Evolutionary conservation across 53 echinoderm and acorn worm genomes (phyloP).

Genomic region (Stichopus horrens): DNA sequence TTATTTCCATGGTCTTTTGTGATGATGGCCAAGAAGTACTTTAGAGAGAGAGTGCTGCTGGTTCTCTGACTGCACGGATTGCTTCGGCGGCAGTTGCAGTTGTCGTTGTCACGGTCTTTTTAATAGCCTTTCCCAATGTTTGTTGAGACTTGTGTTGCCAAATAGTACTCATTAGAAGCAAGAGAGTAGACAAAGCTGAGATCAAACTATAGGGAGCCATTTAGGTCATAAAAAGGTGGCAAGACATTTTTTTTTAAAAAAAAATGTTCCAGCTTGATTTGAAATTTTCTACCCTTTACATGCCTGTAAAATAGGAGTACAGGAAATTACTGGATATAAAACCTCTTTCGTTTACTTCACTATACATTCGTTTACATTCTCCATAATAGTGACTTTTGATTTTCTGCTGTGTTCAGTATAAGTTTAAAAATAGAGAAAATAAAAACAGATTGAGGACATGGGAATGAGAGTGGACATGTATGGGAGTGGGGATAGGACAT

Average conservation of each 20-base stretch:
- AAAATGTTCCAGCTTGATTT: neutral
- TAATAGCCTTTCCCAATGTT: too few relatives aligned
- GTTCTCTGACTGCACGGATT: neutral
- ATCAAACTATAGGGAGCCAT: neutral
- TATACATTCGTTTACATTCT: too few relatives aligned
- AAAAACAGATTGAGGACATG: too few relatives aligned
- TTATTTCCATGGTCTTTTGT: neutral
- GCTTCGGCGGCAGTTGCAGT: neutral
- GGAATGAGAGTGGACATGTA: too few relatives aligned
- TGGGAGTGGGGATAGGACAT: too few relatives aligned
- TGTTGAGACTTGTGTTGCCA: neutral
- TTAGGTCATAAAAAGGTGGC: neutral
- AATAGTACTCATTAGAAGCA: neutral
- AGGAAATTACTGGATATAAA: too few relatives aligned
- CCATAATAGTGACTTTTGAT: too few relatives aligned
- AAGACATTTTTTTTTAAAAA: neutral
- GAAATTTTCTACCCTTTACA: too few relatives aligned
- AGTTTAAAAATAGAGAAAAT: too few relatives aligned
- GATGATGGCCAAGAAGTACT: neutral
- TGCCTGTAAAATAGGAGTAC: too few relatives aligned
- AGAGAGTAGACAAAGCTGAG: neutral
- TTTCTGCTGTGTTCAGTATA: too few relatives aligned
- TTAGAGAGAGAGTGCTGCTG: neutral
- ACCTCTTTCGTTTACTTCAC: too few relatives aligned
- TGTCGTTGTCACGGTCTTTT: neutral